A percentile compares a stretch with the other conserved stretches of the same genome.
phyloP scores from a whole-genome alignment of 1,140 invertebrate genomes.

The Adoxophyes honmai region DNA sequence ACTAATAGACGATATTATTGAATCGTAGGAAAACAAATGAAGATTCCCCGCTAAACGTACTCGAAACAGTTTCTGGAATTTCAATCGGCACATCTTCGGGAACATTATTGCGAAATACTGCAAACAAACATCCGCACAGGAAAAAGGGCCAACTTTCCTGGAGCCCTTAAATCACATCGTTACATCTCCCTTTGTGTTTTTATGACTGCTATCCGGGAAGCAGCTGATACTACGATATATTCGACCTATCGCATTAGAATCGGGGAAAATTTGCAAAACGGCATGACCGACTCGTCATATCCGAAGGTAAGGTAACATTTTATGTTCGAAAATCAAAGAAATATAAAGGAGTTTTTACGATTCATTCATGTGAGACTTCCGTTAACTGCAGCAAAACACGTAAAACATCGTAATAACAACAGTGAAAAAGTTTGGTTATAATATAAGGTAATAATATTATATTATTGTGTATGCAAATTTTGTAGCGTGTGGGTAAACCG shows the following conservation, averaged over 20 bases:
- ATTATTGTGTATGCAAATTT: too few species aligned
- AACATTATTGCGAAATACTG: conserved; percentile 13
- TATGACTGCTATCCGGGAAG: conserved; percentile 14
- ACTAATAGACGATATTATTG: background rate
- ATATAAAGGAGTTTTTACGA: background rate
- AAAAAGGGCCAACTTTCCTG: background rate
- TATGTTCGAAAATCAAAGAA: background rate
- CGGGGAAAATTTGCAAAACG: background rate
- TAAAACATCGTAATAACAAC: too few species aligned
- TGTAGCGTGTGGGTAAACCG: too few species aligned
- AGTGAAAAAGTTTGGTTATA: too few species aligned
- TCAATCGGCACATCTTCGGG: conserved; percentile 6
- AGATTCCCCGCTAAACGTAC: background rate
- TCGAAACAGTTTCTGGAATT: background rate
- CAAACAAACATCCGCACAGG: conserved; percentile 7
- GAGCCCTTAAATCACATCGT: conserved; percentile 13
- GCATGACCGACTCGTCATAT: background rate
- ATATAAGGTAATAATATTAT: too few species aligned
- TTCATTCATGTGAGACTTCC: background rate
- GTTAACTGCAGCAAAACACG: too few species aligned
- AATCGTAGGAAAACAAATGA: background rate
- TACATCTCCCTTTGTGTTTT: conserved; percentile 14
- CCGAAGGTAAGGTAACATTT: background rate
- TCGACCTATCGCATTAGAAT: conserved; percentile 13
- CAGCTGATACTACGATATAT: conserved; percentile 15